phyloP scores from a whole-genome alignment of 2,113 vertebrate genomes.

The Serranochromis macrocephalus region DNA sequence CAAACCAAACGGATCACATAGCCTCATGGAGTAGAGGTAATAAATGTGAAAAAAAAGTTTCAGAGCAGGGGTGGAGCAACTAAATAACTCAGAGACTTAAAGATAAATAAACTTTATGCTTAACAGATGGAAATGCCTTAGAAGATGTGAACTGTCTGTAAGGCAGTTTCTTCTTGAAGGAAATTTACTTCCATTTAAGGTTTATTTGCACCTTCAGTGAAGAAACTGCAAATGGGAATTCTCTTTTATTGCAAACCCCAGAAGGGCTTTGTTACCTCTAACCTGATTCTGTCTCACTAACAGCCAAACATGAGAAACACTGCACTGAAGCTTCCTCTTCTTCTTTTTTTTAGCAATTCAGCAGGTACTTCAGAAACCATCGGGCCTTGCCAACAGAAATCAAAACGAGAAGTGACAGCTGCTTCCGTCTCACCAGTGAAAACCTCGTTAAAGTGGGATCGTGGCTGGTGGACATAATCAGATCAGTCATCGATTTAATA shows the following conservation, averaged over 20 bases:
- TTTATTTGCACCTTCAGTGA: neutral
- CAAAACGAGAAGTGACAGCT: neutral
- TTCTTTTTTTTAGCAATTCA: neutral
- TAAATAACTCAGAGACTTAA: neutral
- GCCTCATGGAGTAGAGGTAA: neutral
- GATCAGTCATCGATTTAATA: neutral
- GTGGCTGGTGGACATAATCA: neutral
- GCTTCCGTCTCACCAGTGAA: neutral
- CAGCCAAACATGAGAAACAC: neutral
- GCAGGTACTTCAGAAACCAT: neutral
- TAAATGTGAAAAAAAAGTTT: neutral
- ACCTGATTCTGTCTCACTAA: neutral
- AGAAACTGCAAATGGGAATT: neutral
- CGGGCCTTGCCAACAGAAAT: neutral
- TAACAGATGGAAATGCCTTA: neutral
- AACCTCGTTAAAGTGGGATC: neutral
- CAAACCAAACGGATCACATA: neutral
- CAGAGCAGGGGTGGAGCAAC: neutral
- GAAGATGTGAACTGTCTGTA: neutral
- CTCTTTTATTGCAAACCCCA: neutral
- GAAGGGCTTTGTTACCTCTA: neutral
- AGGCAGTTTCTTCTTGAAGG: neutral
- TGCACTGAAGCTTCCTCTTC: neutral
- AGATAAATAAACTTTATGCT: slow-evolving; percentile 12
- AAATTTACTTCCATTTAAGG: neutral